Evolutionary conservation across 2,797 vertebrate species (phyloP).

Genomic region (Emys orbicularis): DNA sequence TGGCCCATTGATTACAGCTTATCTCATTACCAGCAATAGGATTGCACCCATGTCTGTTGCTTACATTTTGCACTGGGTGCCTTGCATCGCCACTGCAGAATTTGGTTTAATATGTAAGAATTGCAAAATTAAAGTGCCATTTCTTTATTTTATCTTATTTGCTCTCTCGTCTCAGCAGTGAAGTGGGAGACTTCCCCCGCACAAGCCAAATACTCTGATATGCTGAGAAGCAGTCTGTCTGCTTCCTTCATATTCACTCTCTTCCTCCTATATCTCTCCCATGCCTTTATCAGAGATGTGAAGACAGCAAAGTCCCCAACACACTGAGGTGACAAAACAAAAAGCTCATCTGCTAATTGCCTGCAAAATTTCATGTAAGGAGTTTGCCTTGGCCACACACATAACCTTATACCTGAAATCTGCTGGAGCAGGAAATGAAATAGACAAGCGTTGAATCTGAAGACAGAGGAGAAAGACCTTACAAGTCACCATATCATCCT

Average conservation of each 20-base stretch:
- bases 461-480: neutral
- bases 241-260: neutral
- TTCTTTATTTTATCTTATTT: neutral
- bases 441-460: neutral
- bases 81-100: neutral
- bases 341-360: neutral
- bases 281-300: neutral
- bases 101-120: neutral
- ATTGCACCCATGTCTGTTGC: neutral
- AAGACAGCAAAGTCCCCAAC: neutral
- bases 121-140: too few relatives aligned
- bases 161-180: too few relatives aligned
- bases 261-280: neutral
- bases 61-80: neutral
- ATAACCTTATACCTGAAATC: neutral
- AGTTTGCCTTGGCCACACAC: neutral
- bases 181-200: too few relatives aligned
- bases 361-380: neutral
- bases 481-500: too few relatives aligned
- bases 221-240: neutral
- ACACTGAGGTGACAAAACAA: neutral
- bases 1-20: neutral
- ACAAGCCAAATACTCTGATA: too few relatives aligned
- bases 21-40: neutral
- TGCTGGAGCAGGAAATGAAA: neutral